Conservation (phyloP, 2,888 invertebrate species). For the Tenthredo amoena region DNA sequence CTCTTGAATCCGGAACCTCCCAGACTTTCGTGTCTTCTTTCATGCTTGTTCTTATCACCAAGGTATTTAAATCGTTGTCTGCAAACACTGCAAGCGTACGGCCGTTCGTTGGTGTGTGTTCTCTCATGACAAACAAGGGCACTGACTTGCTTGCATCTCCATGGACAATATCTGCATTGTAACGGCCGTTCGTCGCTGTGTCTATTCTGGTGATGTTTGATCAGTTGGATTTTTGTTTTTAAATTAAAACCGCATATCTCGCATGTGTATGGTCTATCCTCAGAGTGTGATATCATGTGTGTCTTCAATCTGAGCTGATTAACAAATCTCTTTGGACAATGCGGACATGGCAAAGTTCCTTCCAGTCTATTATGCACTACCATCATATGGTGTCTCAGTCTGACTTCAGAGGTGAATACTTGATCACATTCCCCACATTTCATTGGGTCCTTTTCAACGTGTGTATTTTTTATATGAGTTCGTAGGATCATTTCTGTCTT, state of each 20-base stretch:
- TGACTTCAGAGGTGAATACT: constrained; percentile 73
- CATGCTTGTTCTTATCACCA: constrained; percentile 76
- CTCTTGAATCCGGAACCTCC: constrained; percentile 76
- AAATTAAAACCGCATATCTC: constrained; percentile 75
- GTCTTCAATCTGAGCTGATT: constrained; percentile 75
- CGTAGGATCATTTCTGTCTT: constrained; percentile 76
- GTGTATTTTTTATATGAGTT: constrained; percentile 75
- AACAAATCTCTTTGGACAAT: constrained; percentile 75
- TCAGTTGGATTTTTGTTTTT: constrained; percentile 75
- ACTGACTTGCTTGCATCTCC: constrained; percentile 76
- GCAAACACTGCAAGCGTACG: constrained; percentile 75
- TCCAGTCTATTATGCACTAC: constrained; percentile 72
- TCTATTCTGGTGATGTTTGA: constrained; percentile 76
- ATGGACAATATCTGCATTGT: constrained; percentile 73
- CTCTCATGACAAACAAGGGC: constrained; percentile 76
- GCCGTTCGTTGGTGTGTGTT: constrained; percentile 75
- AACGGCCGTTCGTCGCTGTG: constrained; percentile 75
- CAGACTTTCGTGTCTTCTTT: constrained; percentile 74
- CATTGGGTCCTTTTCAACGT: constrained; percentile 74
- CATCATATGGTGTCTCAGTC: constrained; percentile 76
- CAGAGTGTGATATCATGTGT: constrained; percentile 76
- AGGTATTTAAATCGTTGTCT: constrained; percentile 75
- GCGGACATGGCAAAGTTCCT: constrained; percentile 74
- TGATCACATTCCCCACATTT: constrained; percentile 74
- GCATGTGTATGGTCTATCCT: constrained; percentile 74